Percentiles rank a stretch among this genome's conserved stretches.
phyloP scores from a whole-genome alignment of 2,113 vertebrate species.

The Pampusana beccarii region DNA sequence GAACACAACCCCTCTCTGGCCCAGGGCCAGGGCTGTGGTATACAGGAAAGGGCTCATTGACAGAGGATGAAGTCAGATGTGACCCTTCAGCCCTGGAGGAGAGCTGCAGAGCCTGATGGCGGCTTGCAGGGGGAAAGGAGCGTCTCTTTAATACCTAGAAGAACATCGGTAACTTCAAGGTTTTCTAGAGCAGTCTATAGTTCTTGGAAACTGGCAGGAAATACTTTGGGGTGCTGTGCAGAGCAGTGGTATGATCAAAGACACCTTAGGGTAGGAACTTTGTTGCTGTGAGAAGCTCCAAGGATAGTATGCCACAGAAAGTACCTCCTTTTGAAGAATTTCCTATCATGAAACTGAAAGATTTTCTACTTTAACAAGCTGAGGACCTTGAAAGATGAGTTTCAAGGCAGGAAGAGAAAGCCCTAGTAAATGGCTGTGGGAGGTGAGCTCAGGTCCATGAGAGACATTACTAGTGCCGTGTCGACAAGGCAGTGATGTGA shows the following conservation, averaged over 20 bases:
- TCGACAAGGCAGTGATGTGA: neutral
- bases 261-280: neutral
- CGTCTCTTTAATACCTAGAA: neutral
- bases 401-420: neutral
- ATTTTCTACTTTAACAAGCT: neutral
- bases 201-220: neutral
- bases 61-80: neutral
- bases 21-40: neutral
- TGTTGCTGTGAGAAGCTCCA: neutral
- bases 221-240: neutral
- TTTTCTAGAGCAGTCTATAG: neutral
- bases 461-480: neutral
- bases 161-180: neutral
- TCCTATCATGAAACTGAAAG: neutral
- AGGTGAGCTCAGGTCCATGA: neutral
- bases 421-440: neutral
- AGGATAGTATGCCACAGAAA: neutral
- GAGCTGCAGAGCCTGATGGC: neutral
- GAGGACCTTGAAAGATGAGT: neutral
- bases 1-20: neutral
- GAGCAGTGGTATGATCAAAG: neutral
- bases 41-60: neutral
- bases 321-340: neutral
- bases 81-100: neutral
- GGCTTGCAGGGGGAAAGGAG: neutral